These are phyloP conservation scores for Apodemus agrarius DNA, from an alignment of 2,797 vertebrate genomes.

Conservation along the genomic window DNA sequence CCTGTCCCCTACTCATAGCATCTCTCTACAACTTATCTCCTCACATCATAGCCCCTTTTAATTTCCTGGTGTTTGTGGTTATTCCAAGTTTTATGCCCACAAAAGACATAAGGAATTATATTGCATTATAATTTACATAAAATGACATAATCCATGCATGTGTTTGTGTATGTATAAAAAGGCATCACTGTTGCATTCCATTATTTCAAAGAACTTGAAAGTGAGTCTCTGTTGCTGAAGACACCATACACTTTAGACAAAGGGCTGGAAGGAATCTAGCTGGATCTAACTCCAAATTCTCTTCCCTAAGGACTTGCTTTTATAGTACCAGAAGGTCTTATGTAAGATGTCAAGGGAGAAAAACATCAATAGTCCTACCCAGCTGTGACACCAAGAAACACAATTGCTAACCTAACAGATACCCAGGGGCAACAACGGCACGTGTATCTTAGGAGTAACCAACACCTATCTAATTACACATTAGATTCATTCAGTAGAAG, in stretches of 20 bases:
- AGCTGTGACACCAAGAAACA: background rate
- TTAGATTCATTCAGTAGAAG: background rate
- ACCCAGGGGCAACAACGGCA: background rate
- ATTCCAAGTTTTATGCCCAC: background rate
- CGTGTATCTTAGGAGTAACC: background rate
- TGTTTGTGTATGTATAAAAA: background rate
- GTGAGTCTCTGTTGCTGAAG: background rate
- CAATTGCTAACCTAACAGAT: background rate
- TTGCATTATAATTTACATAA: background rate
- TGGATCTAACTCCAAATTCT: background rate
- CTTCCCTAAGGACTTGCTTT: background rate
- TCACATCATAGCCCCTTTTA: too few relatives aligned
- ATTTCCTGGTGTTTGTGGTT: background rate
- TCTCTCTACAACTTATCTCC: background rate
- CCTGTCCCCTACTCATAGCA: background rate
- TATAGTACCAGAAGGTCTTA: background rate
- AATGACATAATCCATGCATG: background rate
- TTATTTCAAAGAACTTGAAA: background rate
- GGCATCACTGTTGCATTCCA: background rate
- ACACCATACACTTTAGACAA: background rate
- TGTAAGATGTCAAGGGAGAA: background rate
- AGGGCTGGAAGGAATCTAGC: background rate
- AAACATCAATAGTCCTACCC: background rate
- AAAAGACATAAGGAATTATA: background rate
- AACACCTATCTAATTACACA: too few relatives aligned